Evolutionary conservation across 2,797 vertebrate genomes (phyloP).

Genomic region (Anas capensis): DNA sequence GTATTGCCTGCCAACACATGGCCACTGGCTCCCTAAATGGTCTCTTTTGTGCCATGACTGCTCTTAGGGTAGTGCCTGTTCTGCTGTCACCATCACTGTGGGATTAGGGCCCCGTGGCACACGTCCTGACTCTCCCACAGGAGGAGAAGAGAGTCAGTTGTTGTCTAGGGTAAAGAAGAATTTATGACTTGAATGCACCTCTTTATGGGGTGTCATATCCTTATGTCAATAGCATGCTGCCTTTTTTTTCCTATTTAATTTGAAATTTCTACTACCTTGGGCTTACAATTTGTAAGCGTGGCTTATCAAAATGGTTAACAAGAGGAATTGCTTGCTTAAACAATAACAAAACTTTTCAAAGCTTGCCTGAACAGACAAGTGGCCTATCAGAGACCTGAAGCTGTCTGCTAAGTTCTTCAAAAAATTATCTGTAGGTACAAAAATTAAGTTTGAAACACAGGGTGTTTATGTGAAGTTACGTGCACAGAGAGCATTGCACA

Average conservation of each 20-base stretch:
- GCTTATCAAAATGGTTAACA: background rate
- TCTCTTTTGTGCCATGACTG: background rate
- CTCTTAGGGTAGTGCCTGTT: no score
- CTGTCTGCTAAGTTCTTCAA: background rate
- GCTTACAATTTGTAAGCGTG: background rate
- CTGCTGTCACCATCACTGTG: background rate
- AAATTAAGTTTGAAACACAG: background rate
- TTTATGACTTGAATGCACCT: no score
- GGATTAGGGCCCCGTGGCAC: background rate
- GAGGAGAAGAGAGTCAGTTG: background rate
- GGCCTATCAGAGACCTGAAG: background rate
- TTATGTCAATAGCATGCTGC: background rate
- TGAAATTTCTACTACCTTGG: background rate
- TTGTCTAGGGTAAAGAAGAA: background rate
- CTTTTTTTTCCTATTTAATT: background rate
- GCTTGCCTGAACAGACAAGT: background rate
- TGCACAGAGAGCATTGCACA: background rate
- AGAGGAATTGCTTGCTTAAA: background rate
- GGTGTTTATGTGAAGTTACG: background rate
- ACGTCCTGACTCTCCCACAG: background rate
- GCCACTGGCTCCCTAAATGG: background rate
- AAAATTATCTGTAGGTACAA: background rate
- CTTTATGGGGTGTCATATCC: background rate
- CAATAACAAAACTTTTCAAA: background rate
- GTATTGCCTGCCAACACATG: no score